These are phyloP conservation scores for Leptopilina syphax DNA, from an alignment of 2,888 invertebrate species.

Conservation along the genomic window DNA sequence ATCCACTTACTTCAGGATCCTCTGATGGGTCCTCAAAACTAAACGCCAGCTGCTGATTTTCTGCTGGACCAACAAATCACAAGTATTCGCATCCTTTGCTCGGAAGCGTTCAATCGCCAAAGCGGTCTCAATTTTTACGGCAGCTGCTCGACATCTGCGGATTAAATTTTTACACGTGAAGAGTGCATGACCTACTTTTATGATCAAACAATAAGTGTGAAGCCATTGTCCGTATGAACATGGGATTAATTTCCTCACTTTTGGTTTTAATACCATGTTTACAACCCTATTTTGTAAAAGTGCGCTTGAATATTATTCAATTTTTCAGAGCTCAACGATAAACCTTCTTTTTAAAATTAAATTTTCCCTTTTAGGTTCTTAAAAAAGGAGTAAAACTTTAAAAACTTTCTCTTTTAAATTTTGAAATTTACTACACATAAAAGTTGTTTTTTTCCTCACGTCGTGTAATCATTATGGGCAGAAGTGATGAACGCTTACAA, in stretches of 20 bases:
- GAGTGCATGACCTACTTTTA: constrained; percentile 39
- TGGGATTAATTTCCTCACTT: constrained; percentile 47
- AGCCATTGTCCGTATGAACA: background rate
- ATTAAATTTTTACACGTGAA: constrained; percentile 62
- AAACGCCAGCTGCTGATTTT: constrained; percentile 55
- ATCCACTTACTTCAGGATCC: constrained; percentile 25
- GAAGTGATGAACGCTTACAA: background rate
- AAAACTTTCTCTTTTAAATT: no score
- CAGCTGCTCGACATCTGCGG: constrained; percentile 74
- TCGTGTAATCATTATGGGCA: constrained; percentile 9
- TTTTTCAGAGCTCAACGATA: no score
- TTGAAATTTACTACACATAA: background rate
- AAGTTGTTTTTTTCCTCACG: constrained; percentile 5
- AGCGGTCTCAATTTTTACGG: constrained; percentile 60
- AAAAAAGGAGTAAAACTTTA: no score
- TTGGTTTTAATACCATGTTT: constrained; percentile 45
- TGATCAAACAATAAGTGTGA: constrained; percentile 32
- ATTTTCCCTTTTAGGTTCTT: background rate
- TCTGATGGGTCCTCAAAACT: constrained; percentile 44
- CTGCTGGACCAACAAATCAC: constrained; percentile 43
- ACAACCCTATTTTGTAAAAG: no score
- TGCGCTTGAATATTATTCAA: no score
- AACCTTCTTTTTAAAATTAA: background rate
- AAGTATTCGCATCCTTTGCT: constrained; percentile 41
- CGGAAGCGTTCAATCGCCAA: constrained; percentile 59